Conservation (phyloP, 1,140 invertebrate genomes). For the Doryteuthis pealeii region DNA sequence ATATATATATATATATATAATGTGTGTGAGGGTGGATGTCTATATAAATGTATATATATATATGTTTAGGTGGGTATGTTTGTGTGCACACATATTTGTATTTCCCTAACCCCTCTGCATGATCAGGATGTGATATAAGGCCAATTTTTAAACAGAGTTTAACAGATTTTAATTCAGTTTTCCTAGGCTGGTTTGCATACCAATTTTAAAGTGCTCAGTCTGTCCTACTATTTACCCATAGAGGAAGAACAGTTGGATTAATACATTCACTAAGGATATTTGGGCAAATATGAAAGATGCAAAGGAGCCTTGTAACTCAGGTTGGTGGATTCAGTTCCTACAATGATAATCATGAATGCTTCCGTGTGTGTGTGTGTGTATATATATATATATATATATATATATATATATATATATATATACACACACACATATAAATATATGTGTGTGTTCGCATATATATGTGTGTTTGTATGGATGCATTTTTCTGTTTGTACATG, state of each 20-base stretch:
- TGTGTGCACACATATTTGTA: neutral
- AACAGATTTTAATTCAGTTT: too few relatives aligned
- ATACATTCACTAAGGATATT: too few relatives aligned
- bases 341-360: neutral
- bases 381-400: neutral
- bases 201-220: too few relatives aligned
- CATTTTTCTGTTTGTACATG: neutral
- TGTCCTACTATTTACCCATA: too few relatives aligned
- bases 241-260: neutral
- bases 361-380: neutral
- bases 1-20: too few relatives aligned
- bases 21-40: neutral
- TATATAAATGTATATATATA: neutral
- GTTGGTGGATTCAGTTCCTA: too few relatives aligned
- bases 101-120: neutral
- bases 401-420: neutral
- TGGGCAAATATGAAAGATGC: too few relatives aligned
- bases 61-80: neutral
- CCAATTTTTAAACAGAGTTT: too few relatives aligned
- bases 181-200: too few relatives aligned
- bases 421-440: neutral
- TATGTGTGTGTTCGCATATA: neutral
- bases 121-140: too few relatives aligned
- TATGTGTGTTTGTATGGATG: neutral
- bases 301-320: too few relatives aligned